A percentile compares a stretch with the other conserved stretches of the same genome.
phyloP scores from a whole-genome alignment of 1,140 invertebrate species.

The Anagrus nilaparvatae region DNA sequence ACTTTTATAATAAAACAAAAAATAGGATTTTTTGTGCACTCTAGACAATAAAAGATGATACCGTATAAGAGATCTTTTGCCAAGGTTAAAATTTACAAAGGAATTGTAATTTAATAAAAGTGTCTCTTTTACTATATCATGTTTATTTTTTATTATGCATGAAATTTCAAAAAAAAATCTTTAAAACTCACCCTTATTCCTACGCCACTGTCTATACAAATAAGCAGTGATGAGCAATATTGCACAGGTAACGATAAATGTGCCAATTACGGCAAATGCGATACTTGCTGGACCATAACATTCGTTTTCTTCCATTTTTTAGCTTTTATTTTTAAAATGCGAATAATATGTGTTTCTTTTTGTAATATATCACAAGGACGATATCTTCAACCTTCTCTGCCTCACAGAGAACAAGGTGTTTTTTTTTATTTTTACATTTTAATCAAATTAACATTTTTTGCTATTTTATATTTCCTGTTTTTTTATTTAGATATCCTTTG shows the following conservation, averaged over 20 bases:
- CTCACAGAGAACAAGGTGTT: neutral
- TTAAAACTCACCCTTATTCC: slow-evolving; percentile 38
- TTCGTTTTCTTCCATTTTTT: slow-evolving; percentile 18
- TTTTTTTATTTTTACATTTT: neutral
- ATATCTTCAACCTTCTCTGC: neutral
- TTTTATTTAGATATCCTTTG: too few relatives aligned
- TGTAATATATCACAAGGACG: neutral
- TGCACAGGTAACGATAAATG: slow-evolving; percentile 41
- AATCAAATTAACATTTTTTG: neutral
- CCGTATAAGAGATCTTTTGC: too few relatives aligned
- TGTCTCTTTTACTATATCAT: too few relatives aligned
- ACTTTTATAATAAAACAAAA: too few relatives aligned
- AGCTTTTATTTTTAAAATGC: neutral
- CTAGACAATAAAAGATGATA: too few relatives aligned
- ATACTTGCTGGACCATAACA: slow-evolving; percentile 43
- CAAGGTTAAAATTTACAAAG: too few relatives aligned
- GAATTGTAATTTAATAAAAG: too few relatives aligned
- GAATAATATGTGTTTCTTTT: neutral
- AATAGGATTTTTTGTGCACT: too few relatives aligned
- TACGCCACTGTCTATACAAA: slow-evolving; percentile 41
- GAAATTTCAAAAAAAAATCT: neutral
- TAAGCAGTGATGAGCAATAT: slow-evolving; percentile 35
- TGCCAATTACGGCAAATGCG: slow-evolving; percentile 47
- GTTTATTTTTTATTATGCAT: neutral
- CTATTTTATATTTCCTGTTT: neutral